Evolutionary conservation across 2,113 vertebrate genomes (phyloP).

Genomic region (Hemicordylus capensis): DNA sequence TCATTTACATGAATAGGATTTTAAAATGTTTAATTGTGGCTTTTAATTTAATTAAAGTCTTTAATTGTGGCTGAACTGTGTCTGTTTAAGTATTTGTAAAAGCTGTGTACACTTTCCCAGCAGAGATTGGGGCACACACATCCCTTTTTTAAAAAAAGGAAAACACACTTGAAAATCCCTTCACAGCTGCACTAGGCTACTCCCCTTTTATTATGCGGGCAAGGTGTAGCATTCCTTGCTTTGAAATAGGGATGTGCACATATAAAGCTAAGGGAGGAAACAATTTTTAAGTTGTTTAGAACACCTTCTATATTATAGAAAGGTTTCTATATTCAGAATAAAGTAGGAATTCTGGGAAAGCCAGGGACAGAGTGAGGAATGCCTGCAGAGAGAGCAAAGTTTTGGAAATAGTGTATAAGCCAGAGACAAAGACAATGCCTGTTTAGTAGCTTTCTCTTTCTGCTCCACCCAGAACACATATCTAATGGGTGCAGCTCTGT

Average conservation of each 20-base stretch:
- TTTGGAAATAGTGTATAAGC: background rate
- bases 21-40: background rate
- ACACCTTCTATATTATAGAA: background rate
- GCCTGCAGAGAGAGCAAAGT: background rate
- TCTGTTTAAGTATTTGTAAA: background rate
- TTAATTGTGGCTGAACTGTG: background rate
- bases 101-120: background rate
- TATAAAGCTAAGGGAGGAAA: background rate
- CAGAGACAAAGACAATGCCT: background rate
- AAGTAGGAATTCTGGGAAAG: background rate
- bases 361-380: background rate
- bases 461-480: background rate
- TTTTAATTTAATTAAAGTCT: background rate
- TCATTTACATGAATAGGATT: background rate
- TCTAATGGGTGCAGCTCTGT: background rate
- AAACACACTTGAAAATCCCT: background rate
- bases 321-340: background rate
- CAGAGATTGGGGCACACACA: background rate
- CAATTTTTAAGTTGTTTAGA: background rate
- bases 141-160: background rate
- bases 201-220: background rate
- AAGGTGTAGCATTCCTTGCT: background rate
- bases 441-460: background rate
- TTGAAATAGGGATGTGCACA: rapidly evolving
- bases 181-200: background rate